Base-by-base conservation (phyloP, 2,113 vertebrate species). In the Aptenodytes forsteri region DNA sequence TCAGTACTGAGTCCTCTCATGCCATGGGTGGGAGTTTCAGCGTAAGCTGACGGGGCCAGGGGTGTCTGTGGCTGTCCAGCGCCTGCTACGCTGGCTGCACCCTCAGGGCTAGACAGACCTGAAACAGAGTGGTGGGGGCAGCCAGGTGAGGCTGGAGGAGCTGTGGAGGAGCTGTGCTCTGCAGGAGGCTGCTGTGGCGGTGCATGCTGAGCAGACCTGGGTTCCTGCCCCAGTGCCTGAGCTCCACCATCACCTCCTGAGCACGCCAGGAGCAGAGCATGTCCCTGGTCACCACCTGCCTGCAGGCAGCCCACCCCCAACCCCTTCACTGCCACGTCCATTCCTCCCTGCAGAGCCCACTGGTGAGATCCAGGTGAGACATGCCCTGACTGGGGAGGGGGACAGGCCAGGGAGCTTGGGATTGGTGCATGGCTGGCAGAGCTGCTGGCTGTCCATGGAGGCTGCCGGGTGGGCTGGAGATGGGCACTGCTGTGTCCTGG, bases 321-420 rank as follows among this genome's bases (percentile, higher is more conserved):
- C 42, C 29, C 29, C 23, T 17, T 27, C 36, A 1, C 19, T 9
- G 19, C 40, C 9, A 0, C 9, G 0, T 7, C 30, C 13, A 2
- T 26, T 47, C 7, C 16, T 56, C 76, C 23, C 34, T 20, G 58
- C 50, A 14, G 67, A 65, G 59, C 67, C 73, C 40, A 3, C 64
- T 2, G 40, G 56, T 18, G 66, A 71, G 47, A 3, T 29, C 22
- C 27, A 2, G 16, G 55, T 12, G 21, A 13, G 40, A 38, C 34
- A 1, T 25, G 38, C 38, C 42, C 46, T 21, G 3, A 7, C 13
- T 7, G 17, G 16, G 32, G 34, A n/a, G 26, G 5, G 38, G 49
- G 17, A 4, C 34, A 10, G 61, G 52, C 38, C 14, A 3, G 44
- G 11, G 52, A 6, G 23, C 40, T 17, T 5, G 49, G 86, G 10